Evolutionary conservation across 2,888 invertebrate genomes (phyloP).

Genomic region (Ennomos erosarius): DNA sequence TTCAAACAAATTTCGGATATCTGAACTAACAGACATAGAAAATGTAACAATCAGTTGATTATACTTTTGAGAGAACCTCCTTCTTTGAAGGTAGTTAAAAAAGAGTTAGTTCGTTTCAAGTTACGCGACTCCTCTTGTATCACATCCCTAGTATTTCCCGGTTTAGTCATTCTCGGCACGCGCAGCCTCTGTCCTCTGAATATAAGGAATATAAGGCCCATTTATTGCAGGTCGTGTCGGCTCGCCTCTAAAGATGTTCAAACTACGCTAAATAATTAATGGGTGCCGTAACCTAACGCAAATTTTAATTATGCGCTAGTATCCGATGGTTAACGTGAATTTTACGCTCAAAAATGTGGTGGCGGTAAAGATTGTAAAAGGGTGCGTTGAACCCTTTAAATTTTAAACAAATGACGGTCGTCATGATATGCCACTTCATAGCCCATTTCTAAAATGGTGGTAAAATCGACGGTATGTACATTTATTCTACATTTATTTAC

Average conservation of each 20-base stretch:
- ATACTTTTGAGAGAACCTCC: too few species aligned
- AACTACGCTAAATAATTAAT: conserved; percentile 78
- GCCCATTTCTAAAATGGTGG: too few species aligned
- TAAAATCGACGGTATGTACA: too few species aligned
- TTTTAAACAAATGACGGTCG: conserved; percentile 11
- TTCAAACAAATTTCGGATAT: too few species aligned
- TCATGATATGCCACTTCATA: too few species aligned
- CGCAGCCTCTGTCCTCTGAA: conserved; percentile 78
- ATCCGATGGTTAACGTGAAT: conserved; percentile 42
- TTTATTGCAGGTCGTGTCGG: conserved; percentile 71
- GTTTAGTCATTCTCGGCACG: conserved; percentile 77
- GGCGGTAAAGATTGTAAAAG: conserved; percentile 15
- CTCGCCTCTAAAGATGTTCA: conserved; percentile 68
- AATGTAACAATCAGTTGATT: too few species aligned
- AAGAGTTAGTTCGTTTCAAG: not conserved
- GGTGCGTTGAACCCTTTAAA: conserved; percentile 6
- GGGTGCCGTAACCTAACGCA: conserved; percentile 64
- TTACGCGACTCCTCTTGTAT: not conserved
- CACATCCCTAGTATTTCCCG: conserved; percentile 19
- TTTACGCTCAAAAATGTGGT: conserved; percentile 42
- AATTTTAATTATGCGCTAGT: conserved; percentile 70
- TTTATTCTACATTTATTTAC: too few species aligned
- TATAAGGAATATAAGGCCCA: conserved; percentile 75
- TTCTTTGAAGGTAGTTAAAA: too few species aligned
- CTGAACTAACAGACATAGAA: too few species aligned